A percentile compares a stretch with the other conserved stretches of the same genome.
phyloP scores from a whole-genome alignment of 2,797 vertebrate genomes.

The Sarcophilus harrisii region DNA sequence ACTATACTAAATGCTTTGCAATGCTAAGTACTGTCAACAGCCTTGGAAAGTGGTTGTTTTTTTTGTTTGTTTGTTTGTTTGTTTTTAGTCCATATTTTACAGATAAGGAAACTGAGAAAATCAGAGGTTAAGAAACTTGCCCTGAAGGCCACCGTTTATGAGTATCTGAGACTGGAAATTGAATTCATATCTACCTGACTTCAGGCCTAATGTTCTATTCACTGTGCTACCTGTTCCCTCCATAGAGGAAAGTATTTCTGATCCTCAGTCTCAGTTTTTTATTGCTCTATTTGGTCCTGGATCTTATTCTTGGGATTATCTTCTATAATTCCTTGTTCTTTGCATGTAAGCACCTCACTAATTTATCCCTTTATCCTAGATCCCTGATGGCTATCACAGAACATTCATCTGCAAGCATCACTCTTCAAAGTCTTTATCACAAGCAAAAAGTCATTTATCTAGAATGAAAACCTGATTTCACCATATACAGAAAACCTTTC shows the following conservation, averaged over 20 bases:
- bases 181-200: accelerated
- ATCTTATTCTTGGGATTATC: background rate
- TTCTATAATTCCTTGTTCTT: background rate
- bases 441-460: conserved; percentile 1
- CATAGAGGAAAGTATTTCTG: background rate
- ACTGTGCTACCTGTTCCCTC: background rate
- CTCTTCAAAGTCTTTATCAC: background rate
- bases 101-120: background rate
- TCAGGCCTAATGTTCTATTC: background rate
- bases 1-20: background rate
- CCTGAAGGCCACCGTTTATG: background rate
- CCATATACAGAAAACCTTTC: background rate
- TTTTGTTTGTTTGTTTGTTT: background rate
- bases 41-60: background rate
- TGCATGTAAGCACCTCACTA: background rate
- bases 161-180: background rate
- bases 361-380: background rate
- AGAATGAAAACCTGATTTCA: background rate
- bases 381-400: background rate
- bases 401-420: background rate
- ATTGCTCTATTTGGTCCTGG: background rate
- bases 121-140: too few species aligned
- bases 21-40: background rate
- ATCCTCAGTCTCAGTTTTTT: background rate
- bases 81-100: too few species aligned